A percentile compares a stretch with the other conserved stretches of the same genome.
Evolutionary conservation across 2,797 vertebrate species (phyloP).

Genomic region (Amazonetta brasiliensis): DNA sequence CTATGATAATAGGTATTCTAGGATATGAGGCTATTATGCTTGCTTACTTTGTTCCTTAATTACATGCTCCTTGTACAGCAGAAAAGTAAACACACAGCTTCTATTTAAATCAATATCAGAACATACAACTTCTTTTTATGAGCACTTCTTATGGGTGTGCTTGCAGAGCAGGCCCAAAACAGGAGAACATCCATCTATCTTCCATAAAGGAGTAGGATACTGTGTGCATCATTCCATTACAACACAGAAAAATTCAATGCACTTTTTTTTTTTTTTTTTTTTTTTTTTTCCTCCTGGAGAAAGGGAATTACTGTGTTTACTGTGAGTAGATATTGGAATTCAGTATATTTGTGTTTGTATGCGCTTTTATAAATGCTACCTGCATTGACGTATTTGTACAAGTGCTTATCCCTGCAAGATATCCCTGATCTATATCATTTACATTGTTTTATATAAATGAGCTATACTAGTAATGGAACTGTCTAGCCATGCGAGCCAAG

Average conservation of each 20-base stretch:
- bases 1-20: background rate
- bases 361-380: background rate
- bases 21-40: background rate
- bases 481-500: background rate
- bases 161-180: background rate
- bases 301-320: background rate
- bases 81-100: background rate
- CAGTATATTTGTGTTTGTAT: background rate
- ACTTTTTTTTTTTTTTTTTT: background rate
- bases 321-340: background rate
- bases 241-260: background rate
- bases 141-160: background rate
- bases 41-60: background rate
- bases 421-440: background rate
- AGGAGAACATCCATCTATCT: background rate
- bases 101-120: background rate
- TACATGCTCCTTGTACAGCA: background rate
- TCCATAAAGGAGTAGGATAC: background rate
- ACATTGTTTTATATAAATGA: background rate
- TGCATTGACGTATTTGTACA: background rate
- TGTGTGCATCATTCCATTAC: background rate
- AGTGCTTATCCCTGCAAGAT: too few relatives aligned
- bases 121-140: background rate
- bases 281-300: background rate
- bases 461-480: background rate